Evolutionary conservation across 2,797 vertebrate species (phyloP), one percentile per base, ranked within the genome.

Genomic region (Pseudochaenichthys georgianus): DNA sequence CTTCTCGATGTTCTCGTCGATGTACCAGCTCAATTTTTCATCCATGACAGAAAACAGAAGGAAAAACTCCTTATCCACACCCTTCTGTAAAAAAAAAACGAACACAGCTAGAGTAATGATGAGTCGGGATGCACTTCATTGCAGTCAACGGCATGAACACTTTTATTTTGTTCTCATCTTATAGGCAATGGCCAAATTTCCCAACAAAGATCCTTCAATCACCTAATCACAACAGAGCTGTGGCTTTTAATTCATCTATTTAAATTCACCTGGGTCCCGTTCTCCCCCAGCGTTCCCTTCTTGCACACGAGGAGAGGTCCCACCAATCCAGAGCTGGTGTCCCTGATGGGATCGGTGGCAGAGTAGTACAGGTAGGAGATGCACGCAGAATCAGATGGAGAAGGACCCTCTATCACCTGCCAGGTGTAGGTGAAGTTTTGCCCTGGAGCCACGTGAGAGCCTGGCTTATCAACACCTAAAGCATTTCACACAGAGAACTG

Each of bases 311-410:
- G 89, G 86, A 99, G 90, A 71, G 98, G 97, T 53, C 98, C 98
- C 23, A 97, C 90, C 0, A 99, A 94, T 19, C 97, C 98, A 0
- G 98, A 94, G 82, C 95, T 98, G 38, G 97, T 99, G 90, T 99
- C 98, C 67, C 74, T 85, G 67, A 89, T 82, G 0, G 96, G 91
- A 42, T 97, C 89, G 0, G 93, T 94, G 53, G 94, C 96, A 41
- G 98, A 99, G 87, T 96, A 99, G 92, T 99, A 99, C 15, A 99
- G 86, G 70, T 98, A 99, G 5, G 98, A 96, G 85, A 99, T 93
- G 64, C 98, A 99, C 0, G 94, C 82, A 0, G 97, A 89, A 59
- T 99, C 98, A 2, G 48, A 95, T 8, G 87, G 70, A 11, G 96
- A 87, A 0, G 98, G 98, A 50, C 97, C 96, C 58, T 97, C 96